These are phyloP conservation scores for Priapulus caudatus DNA, from an alignment of 2,888 invertebrate genomes.

Conservation along the genomic window DNA sequence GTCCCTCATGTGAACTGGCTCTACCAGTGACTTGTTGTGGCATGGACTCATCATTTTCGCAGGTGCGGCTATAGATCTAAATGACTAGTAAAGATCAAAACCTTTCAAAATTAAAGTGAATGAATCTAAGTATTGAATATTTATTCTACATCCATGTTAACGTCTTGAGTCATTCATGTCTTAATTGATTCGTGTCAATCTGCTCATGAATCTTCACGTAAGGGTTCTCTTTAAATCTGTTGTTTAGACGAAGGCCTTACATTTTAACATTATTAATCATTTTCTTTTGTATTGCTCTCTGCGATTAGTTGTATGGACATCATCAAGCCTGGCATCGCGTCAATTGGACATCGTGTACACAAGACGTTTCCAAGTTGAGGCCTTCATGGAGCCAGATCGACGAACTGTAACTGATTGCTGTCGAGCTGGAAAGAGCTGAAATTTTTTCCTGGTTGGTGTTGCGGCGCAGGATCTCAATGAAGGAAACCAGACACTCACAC, in stretches of 20 bases:
- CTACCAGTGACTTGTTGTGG: conserved; percentile 86
- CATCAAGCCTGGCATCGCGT: conserved; percentile 87
- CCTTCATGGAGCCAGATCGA: conserved; percentile 94
- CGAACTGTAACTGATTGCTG: conserved; percentile 98
- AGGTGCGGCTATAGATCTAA: conserved; percentile 26
- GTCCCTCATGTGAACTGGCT: conserved; percentile 92
- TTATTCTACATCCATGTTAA: too few species aligned
- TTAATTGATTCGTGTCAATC: too few species aligned
- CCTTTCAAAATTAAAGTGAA: neutral
- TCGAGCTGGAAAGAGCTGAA: conserved; percentile 82
- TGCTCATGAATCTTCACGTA: too few species aligned
- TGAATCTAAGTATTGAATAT: neutral
- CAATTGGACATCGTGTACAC: conserved; percentile 70
- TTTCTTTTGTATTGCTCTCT: too few species aligned
- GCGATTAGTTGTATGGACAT: conserved; percentile 97
- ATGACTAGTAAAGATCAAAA: neutral
- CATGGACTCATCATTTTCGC: conserved; percentile 89
- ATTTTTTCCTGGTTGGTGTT: conserved; percentile 92
- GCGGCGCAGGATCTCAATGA: conserved; percentile 93
- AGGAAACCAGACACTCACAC: conserved; percentile 45
- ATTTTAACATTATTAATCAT: too few species aligned
- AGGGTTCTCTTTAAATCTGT: too few species aligned
- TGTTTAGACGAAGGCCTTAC: too few species aligned
- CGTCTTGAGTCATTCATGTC: too few species aligned
- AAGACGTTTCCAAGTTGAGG: conserved; percentile 79